These are phyloP conservation scores for Callosobruchus maculatus DNA, from an alignment of 2,888 invertebrate species.

Conservation along the genomic window DNA sequence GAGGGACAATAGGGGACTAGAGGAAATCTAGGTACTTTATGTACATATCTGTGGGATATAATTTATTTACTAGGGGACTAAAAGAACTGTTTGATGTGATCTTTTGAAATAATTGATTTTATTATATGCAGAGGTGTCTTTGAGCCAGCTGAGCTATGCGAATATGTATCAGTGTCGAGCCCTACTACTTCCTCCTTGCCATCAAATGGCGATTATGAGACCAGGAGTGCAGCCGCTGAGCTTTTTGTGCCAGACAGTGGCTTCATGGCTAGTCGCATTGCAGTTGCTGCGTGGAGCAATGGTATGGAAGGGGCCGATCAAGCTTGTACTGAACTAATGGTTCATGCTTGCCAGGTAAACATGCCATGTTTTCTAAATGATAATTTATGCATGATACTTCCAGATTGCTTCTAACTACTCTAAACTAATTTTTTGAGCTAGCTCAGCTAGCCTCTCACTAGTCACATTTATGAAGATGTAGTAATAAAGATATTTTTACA, in stretches of 20 bases:
- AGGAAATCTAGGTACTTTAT: no score
- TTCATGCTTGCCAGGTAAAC: conserved; percentile 65
- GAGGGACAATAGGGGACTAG: no score
- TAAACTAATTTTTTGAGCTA: no score
- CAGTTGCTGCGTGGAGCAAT: conserved; percentile 85
- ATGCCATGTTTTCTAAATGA: not conserved
- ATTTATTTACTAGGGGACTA: no score
- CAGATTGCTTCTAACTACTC: no score
- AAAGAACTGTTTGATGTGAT: no score
- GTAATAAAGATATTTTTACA: no score
- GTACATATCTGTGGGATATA: no score
- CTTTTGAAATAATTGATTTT: not conserved
- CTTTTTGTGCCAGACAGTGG: conserved; percentile 80
- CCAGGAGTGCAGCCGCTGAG: conserved; percentile 65
- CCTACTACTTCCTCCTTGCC: conserved; percentile 45
- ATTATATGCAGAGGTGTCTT: conserved; percentile 49
- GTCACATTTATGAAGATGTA: no score
- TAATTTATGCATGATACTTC: no score
- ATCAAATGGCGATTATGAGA: conserved; percentile 44
- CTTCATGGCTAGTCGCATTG: conserved; percentile 76
- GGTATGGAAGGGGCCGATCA: conserved; percentile 84
- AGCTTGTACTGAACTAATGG: conserved; percentile 76
- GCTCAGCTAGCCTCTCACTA: no score
- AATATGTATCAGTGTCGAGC: conserved; percentile 56
- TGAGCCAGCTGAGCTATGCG: conserved; percentile 58